Evolutionary conservation across 2,888 invertebrate species (phyloP).

Genomic region (Tinea semifulvella): DNA sequence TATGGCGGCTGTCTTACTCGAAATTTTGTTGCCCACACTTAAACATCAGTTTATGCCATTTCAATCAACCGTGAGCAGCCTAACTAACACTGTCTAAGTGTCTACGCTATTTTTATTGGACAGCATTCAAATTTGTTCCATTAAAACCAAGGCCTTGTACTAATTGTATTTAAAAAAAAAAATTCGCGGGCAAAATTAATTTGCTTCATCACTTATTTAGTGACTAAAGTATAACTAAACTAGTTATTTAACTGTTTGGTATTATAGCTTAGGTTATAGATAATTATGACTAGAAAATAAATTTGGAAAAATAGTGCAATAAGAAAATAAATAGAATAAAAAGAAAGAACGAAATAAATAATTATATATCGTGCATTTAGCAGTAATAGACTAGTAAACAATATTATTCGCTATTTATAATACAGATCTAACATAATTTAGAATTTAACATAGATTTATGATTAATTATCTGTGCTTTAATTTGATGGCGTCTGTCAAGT

Average conservation of each 20-base stretch:
- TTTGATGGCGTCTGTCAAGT: no score
- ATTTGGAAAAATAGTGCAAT: neutral
- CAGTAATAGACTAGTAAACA: neutral
- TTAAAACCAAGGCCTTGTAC: no score
- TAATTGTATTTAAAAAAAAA: no score
- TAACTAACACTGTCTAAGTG: no score
- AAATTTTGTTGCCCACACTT: no score
- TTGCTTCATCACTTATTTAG: conserved; percentile 15
- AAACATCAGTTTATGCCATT: no score
- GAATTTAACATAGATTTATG: neutral
- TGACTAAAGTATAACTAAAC: conserved; percentile 11
- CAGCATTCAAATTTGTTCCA: no score
- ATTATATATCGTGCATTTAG: neutral
- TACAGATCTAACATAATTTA: neutral
- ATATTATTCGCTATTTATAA: neutral
- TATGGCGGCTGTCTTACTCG: no score
- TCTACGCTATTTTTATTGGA: no score
- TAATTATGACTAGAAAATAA: conserved; percentile 2
- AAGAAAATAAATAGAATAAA: neutral
- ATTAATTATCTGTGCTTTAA: no score
- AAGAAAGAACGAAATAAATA: neutral
- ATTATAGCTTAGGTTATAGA: conserved; percentile 5
- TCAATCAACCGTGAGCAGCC: no score
- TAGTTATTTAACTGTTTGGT: conserved; percentile 24
- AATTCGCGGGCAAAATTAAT: no score